Evolutionary conservation across 2,797 vertebrate genomes (phyloP), one percentile per base, ranked within the genome.

Genomic region (Sebastes minor): DNA sequence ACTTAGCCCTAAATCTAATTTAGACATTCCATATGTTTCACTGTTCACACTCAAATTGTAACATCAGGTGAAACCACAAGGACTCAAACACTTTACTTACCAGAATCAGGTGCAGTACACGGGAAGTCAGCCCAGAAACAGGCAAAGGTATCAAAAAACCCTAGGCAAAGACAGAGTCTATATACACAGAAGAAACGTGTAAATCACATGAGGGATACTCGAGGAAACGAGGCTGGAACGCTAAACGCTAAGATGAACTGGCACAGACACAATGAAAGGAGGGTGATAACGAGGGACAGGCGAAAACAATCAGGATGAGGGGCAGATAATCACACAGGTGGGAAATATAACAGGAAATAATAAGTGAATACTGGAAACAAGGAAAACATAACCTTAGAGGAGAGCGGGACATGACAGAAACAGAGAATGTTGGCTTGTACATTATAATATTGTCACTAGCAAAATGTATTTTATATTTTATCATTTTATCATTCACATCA

Each of bases 121-220:
- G 14, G 42, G 42, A 46, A 46, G 42, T 46, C 42, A 46, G 42
- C 0, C 42, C 42, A 46, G 14, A 46, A 46, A 46, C 42, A 46
- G 42, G 42, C 42, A 46, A n/a, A 52, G 46, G 46, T 52, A 52
- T n/a, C 18, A 0, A 52, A n/a, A 52, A 52, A 52, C 0, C 0
- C 18, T 20, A 0, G 46, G 42, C 42, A 52, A 52, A 20, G 18
- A 20, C 46, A 52, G 46, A 52, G 18, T 20, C 46, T 52, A 52
- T n/a, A 52, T n/a, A 52, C 18, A 52, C 46, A 52, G 18, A 52
- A 52, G 18, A 52, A 52, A n/a, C 0, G 46, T 18, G 3, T 49
- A 49, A 49, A 42, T 42, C 38, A 42, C 13, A 42, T 0, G 0
- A 42, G 38, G 38, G 13, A 6, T 42, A 14, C 46, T 49, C 3